Conservation (phyloP, 2,888 invertebrate genomes). For the Aporophyla nigra region DNA sequence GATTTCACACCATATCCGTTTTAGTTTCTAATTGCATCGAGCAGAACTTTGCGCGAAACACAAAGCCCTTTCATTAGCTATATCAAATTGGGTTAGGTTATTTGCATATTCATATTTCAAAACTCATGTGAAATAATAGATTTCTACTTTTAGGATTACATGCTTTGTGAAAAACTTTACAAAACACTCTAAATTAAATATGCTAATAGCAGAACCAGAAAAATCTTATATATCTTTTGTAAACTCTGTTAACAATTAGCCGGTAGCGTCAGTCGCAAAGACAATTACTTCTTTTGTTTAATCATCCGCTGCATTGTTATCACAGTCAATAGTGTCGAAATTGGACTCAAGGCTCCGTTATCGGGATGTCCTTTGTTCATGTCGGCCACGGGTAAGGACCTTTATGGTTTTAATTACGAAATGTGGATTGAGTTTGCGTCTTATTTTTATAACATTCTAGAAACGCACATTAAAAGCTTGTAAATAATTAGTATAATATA, state of each 20-base stretch:
- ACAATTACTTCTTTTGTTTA: slow-evolving; percentile 58
- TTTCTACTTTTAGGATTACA: not conserved
- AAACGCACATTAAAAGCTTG: not conserved
- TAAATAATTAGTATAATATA: not conserved
- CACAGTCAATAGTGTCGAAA: slow-evolving; percentile 57
- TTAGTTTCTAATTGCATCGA: slow-evolving; percentile 24
- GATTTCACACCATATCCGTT: slow-evolving; percentile 59
- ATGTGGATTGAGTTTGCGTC: not conserved
- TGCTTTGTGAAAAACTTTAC: not conserved
- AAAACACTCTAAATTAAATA: slow-evolving; percentile 2
- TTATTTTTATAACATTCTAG: not conserved
- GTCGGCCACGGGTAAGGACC: slow-evolving; percentile 60
- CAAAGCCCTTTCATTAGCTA: slow-evolving; percentile 1
- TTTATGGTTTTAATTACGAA: slow-evolving; percentile 33
- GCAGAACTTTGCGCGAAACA: not conserved
- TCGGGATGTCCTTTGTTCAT: slow-evolving; percentile 61
- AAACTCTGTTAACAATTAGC: slow-evolving; percentile 25
- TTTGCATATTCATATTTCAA: not conserved
- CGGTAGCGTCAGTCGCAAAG: slow-evolving; percentile 25
- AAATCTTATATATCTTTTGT: slow-evolving; percentile 38
- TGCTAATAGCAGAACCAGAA: not conserved
- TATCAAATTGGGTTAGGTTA: not conserved
- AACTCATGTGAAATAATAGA: not conserved
- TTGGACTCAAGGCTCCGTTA: slow-evolving; percentile 60
- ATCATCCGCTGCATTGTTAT: slow-evolving; percentile 55